These are phyloP conservation scores for Pterobdella sp. DNA, from an alignment of 2,888 invertebrate species.

Conservation along the genomic window DNA sequence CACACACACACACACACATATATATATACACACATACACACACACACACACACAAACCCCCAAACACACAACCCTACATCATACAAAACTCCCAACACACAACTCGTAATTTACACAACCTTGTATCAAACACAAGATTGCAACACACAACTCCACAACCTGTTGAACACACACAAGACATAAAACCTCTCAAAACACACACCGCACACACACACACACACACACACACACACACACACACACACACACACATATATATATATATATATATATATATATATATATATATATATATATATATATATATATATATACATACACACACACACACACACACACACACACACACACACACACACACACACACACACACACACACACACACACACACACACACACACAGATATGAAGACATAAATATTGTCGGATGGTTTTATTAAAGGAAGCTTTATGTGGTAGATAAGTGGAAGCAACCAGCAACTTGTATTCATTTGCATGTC, in stretches of 20 bases:
- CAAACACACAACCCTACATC: neutral
- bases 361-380: conserved; percentile 16
- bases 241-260: neutral
- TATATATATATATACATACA: neutral
- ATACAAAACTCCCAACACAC: neutral
- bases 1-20: conserved; percentile 1
- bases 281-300: conserved; percentile 6
- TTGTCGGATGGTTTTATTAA: no score
- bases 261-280: neutral
- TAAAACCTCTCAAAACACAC: neutral
- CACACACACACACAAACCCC: neutral
- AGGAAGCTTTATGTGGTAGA: no score
- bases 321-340: conserved; percentile 16
- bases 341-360: conserved; percentile 16
- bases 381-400: conserved; percentile 14
- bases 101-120: neutral
- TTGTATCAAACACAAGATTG: neutral
- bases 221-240: neutral
- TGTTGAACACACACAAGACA: neutral
- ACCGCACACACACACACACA: neutral
- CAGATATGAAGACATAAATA: no score
- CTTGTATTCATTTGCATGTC: no score
- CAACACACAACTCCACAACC: neutral
- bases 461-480: no score
- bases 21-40: neutral